Conservation (phyloP, 2,888 invertebrate species). For the Neoitamus cyanurus region DNA sequence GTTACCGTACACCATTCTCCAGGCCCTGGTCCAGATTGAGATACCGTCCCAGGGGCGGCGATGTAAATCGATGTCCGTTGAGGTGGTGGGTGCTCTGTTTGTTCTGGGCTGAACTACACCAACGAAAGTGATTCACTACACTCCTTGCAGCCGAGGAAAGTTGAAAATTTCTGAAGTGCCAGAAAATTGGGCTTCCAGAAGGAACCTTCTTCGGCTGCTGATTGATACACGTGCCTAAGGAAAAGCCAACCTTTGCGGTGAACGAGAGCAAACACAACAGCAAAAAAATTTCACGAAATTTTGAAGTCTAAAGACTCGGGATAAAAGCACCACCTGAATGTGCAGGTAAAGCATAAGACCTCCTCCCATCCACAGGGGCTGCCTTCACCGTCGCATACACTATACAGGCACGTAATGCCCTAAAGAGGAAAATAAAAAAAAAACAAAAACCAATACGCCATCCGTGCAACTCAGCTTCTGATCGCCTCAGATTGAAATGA, state of each 20-base stretch:
- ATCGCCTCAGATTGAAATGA: conserved; percentile 15
- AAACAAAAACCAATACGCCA: neutral
- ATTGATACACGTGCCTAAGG: neutral
- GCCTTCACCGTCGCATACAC: neutral
- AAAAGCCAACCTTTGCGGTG: neutral
- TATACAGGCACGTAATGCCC: neutral
- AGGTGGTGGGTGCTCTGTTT: neutral
- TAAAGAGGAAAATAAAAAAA: neutral
- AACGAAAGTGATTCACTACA: neutral
- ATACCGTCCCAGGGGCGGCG: neutral
- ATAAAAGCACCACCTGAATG: neutral
- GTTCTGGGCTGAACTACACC: neutral
- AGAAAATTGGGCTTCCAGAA: neutral
- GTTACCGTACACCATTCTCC: neutral
- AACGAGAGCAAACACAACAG: neutral
- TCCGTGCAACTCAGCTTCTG: conserved; percentile 6
- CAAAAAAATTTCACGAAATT: neutral
- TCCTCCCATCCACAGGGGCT: too few relatives aligned
- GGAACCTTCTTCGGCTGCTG: neutral
- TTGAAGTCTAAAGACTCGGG: neutral
- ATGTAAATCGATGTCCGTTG: neutral
- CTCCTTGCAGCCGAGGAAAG: neutral
- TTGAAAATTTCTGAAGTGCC: neutral
- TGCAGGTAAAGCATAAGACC: neutral
- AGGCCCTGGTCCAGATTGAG: neutral